Percentiles rank a stretch among this genome's conserved stretches.
These are phyloP conservation scores for Antennarius striatus DNA, from an alignment of 2,113 vertebrate species.

Conservation along the genomic window DNA sequence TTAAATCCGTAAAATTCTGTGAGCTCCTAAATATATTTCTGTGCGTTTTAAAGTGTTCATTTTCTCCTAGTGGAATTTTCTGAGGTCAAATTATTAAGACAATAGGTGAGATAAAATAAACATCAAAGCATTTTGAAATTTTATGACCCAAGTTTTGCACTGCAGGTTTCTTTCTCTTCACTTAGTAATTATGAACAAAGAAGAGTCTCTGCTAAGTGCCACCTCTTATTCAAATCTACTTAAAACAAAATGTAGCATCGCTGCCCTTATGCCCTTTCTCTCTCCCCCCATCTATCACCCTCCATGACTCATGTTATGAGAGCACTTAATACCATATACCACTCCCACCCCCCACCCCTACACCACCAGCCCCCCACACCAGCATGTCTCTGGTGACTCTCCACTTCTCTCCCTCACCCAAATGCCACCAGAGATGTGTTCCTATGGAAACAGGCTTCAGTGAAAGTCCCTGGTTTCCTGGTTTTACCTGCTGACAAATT, in stretches of 20 bases:
- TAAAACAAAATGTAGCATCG: constrained; percentile 20
- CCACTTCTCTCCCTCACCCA: constrained; percentile 28
- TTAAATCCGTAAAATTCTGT: neutral
- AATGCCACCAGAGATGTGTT: constrained; percentile 60
- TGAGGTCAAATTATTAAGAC: neutral
- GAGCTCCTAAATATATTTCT: neutral
- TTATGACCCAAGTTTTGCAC: neutral
- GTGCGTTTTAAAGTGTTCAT: neutral
- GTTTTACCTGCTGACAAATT: constrained; percentile 46
- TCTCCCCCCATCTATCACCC: constrained; percentile 1
- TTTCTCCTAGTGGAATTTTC: too few species aligned
- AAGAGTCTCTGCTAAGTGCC: too few species aligned
- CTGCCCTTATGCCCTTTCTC: constrained; percentile 14
- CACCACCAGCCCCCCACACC: neutral
- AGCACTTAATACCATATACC: constrained; percentile 48
- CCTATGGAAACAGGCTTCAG: constrained; percentile 64
- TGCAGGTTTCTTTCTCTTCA: neutral
- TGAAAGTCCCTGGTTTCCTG: constrained; percentile 10
- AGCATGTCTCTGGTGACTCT: constrained; percentile 28
- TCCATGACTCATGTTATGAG: constrained; percentile 45
- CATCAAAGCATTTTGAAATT: constrained; percentile 4
- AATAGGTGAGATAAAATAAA: neutral
- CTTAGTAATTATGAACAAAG: neutral
- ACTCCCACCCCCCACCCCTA: too few species aligned
- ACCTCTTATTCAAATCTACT: constrained; percentile 26